A percentile compares a stretch with the other conserved stretches of the same genome.
phyloP scores from a whole-genome alignment of 2,888 invertebrate species.

The Escarpia spicata region DNA sequence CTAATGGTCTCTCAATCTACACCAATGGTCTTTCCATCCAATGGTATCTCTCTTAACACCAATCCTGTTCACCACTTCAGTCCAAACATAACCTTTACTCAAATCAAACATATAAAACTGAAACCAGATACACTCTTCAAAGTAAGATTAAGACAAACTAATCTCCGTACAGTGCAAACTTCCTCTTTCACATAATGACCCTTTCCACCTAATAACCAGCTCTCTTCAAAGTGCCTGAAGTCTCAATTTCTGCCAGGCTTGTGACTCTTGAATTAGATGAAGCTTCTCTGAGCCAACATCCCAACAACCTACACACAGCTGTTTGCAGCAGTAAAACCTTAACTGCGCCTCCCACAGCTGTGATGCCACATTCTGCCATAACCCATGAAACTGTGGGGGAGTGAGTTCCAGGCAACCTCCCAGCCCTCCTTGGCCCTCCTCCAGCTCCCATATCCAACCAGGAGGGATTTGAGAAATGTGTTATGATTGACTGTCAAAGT shows the following conservation, averaged over 20 bases:
- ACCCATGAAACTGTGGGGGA: conserved; percentile 3
- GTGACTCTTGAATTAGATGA: neutral
- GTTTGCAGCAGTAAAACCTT: neutral
- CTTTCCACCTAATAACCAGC: neutral
- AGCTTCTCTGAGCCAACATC: neutral
- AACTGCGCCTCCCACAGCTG: neutral
- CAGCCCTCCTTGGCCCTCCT: neutral
- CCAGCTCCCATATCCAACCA: neutral
- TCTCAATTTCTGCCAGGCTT: neutral
- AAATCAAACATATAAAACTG: neutral
- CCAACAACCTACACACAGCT: neutral
- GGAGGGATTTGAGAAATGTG: neutral
- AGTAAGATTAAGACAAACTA: neutral
- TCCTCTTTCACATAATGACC: neutral
- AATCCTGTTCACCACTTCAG: neutral
- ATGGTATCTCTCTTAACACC: too few relatives aligned
- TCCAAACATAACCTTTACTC: neutral
- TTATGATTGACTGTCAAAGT: neutral
- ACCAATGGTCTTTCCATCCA: too few relatives aligned
- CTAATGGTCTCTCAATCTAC: too few relatives aligned
- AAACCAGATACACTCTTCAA: neutral
- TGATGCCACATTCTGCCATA: neutral
- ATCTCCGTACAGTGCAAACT: neutral
- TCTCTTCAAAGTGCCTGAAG: neutral
- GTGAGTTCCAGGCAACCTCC: neutral